These are phyloP conservation scores for Eilema caniola DNA, from an alignment of 2,888 invertebrate species.

Conservation along the genomic window DNA sequence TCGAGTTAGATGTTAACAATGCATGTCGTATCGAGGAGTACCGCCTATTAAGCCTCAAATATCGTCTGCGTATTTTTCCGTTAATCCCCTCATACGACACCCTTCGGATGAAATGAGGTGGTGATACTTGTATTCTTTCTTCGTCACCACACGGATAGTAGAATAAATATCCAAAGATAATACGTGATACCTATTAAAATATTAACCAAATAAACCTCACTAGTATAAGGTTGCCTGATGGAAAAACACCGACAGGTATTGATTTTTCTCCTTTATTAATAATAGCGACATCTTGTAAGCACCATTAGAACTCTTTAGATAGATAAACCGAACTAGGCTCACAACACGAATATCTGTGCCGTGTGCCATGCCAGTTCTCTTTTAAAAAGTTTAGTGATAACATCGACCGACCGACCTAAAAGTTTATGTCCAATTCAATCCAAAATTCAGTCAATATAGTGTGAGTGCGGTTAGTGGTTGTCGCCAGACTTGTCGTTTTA, in stretches of 20 bases:
- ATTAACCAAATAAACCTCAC: background rate
- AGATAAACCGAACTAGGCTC: background rate
- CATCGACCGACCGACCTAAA: background rate
- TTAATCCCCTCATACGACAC: too few species aligned
- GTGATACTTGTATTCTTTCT: too few species aligned
- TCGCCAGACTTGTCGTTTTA: constrained; percentile 14
- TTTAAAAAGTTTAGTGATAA: constrained; percentile 8
- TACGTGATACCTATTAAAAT: background rate
- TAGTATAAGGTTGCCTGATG: background rate
- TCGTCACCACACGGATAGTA: too few species aligned
- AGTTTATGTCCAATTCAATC: background rate
- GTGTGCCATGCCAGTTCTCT: background rate
- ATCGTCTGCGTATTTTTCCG: too few species aligned
- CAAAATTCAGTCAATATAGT: constrained; percentile 7
- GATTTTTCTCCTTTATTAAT: background rate
- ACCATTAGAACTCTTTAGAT: background rate
- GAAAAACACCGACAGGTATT: background rate
- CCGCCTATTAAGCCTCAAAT: too few species aligned
- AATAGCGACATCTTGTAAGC: constrained; percentile 13
- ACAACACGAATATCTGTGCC: constrained; percentile 4
- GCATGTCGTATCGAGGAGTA: too few species aligned
- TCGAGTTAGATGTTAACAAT: too few species aligned
- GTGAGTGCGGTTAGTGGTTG: constrained; percentile 19
- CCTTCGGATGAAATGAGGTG: too few species aligned
- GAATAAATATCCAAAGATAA: background rate